Conservation (phyloP, 2,797 vertebrate genomes). For the Petrocephalus schoutedeni region DNA sequence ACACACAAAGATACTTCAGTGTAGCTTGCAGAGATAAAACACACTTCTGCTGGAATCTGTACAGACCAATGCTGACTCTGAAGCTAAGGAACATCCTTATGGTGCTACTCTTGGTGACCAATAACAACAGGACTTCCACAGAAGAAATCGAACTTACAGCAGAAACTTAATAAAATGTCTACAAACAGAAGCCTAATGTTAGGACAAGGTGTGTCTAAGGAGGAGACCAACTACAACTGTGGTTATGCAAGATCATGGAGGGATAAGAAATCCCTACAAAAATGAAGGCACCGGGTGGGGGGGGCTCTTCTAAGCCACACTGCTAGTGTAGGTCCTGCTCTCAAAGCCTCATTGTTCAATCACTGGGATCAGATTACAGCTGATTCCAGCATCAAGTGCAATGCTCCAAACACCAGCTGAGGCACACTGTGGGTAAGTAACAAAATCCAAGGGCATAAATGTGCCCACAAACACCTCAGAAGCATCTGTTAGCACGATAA, state of each 20-base stretch:
- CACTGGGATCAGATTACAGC: constrained; percentile 13
- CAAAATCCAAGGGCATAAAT: constrained; percentile 12
- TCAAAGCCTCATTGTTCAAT: constrained; percentile 17
- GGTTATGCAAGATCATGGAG: neutral
- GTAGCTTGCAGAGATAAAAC: neutral
- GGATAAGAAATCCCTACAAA: neutral
- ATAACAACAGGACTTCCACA: neutral
- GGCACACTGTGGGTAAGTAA: neutral
- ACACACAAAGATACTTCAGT: neutral
- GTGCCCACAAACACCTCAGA: neutral
- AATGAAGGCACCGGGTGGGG: neutral
- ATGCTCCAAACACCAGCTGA: neutral
- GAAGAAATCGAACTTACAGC: neutral
- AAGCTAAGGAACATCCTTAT: neutral
- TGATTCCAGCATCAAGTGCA: neutral
- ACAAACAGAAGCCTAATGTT: neutral
- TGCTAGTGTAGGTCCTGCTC: neutral
- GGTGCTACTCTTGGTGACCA: no score
- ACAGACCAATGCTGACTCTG: neutral
- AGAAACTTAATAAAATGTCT: neutral
- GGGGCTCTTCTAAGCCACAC: neutral
- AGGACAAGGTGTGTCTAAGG: neutral
- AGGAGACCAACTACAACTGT: neutral
- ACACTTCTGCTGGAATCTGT: neutral
- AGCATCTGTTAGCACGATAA: neutral